Evolutionary conservation across 2,797 vertebrate genomes (phyloP), one percentile per base, ranked within the genome.

Genomic region (Hyperoplus lanceolatus): DNA sequence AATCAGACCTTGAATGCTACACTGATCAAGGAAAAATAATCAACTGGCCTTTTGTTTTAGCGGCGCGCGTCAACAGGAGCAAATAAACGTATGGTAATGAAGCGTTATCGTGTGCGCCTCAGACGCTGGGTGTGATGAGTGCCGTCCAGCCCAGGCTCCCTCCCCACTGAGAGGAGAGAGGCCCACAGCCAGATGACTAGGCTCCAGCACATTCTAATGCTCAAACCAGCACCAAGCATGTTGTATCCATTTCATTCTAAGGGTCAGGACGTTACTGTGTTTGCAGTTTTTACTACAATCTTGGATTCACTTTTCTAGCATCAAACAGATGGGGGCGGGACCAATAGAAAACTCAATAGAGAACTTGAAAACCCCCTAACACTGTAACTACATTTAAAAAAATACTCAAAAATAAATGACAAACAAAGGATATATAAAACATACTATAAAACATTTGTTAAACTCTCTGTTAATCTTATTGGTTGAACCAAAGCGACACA

Each of bases 31-130:
- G 87, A 84, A 92, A 93, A 93, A 95, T 94, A 94, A 95, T 95
- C 93, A 94, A 92, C 86, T 90, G 91, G 80, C 90, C 94, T 95
- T 95, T 96, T 94, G 92, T 95, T 95, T 95, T 70, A 84, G 84
- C 89, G 72, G 87, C 80, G 29, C 85, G 16, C 70, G 89, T 93
- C 80, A 90, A 90, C 68, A 81, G 88, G 79, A 89, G 90, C 84
- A 94, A 94, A 95, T 91, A 91, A 94, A 92, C 87, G 77, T 94
- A 96, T 96, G 95, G 81, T 94, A 96, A 96, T 96, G 92, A 94
- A 92, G 92, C 90, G 91, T 95, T 96, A 95, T 96, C 95, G 65
- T 86, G 82, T 75, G 77, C 21, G 45, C 79, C 89, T 95, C 95
- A 96, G 94, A 95, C 89, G 53, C 75, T 49, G 87, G 90, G 79